Conservation (phyloP, 2,113 vertebrate genomes). For the Pyxicephalus adspersus region DNA sequence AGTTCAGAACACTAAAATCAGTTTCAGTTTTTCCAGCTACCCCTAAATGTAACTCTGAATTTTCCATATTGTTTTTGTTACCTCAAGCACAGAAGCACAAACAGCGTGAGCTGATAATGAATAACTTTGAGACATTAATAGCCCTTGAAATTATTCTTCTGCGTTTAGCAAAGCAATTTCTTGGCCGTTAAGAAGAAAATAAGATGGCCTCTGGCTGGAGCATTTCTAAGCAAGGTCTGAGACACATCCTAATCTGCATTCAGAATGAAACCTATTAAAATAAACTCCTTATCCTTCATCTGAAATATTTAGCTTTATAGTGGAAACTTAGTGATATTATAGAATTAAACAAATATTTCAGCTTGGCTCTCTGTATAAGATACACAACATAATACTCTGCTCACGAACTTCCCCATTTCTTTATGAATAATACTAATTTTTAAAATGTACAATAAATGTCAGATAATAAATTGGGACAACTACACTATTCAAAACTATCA, state of each 20-base stretch:
- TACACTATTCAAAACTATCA: no score
- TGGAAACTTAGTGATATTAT: slow-evolving; percentile 18
- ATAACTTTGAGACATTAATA: slow-evolving; percentile 30
- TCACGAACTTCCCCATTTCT: no score
- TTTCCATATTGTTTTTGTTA: slow-evolving; percentile 24
- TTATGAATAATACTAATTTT: no score
- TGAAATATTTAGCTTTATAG: slow-evolving; percentile 12
- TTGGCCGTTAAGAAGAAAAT: slow-evolving; percentile 36
- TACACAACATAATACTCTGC: no score
- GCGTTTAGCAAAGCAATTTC: slow-evolving; percentile 44
- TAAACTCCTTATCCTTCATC: slow-evolving; percentile 31
- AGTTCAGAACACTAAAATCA: background rate
- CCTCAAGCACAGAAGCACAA: slow-evolving; percentile 12
- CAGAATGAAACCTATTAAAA: background rate
- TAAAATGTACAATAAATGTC: no score
- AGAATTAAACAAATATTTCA: background rate
- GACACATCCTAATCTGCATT: slow-evolving; percentile 31
- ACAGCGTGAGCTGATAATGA: slow-evolving; percentile 22
- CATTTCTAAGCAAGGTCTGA: slow-evolving; percentile 16
- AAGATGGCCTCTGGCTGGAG: slow-evolving; percentile 30
- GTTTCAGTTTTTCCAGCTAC: background rate
- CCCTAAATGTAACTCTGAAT: background rate
- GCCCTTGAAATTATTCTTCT: slow-evolving; percentile 45
- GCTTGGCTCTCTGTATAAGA: no score
- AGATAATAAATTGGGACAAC: no score